Base-by-base conservation (phyloP, 2,113 vertebrate genomes). In the Notothenia coriiceps region DNA sequence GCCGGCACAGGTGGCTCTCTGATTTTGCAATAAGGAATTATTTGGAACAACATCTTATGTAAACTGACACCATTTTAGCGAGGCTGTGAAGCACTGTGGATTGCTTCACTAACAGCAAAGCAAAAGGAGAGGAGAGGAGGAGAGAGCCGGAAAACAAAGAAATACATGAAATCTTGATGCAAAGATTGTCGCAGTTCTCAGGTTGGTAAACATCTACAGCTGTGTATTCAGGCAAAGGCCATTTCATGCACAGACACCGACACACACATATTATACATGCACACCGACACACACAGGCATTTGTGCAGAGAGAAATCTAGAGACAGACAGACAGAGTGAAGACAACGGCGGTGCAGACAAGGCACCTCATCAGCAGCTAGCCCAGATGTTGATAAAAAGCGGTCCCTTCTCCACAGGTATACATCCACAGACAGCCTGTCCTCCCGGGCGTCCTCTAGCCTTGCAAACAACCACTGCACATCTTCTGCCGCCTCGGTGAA, bases 361-460 rank as follows among this genome's bases (percentile, higher is more conserved):
- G 62, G 83, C 86, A 94, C 93, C 92, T 93, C 85, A 85, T 86
- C 60, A 67, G 89, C 88, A 88, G 91, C 92, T 85, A 63, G 80
- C 73, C 79, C 91, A 87, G 89, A 91, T 86, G 88, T 81, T 80
- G 82, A 44, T 57, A 50, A 78, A 73, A 74, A 82, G 78, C 79
- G 2, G 46, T 86, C 74, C 78, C 84, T 73, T 82, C 76, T 89
- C 89, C 85, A 86, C 90, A 88, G 87, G 86, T 89, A 85, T 77
- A 84, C 44, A 89, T 93, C 91, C 91, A 90, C 86, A 84, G 77
- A 85, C 73, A 84, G 68, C 77, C 87, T 89, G 92, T 93, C 91
- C 90, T 93, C 92, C 83, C 84, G 67, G 87, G 82, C 87, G 92
- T 94, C 93, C 92, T 93, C 88, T 93, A 93, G 81, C 86, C 74